Evolutionary conservation across 23 tunicate species (phyloP), one percentile per base, ranked within the genome.

Genomic region (Halocynthia aurantium): DNA sequence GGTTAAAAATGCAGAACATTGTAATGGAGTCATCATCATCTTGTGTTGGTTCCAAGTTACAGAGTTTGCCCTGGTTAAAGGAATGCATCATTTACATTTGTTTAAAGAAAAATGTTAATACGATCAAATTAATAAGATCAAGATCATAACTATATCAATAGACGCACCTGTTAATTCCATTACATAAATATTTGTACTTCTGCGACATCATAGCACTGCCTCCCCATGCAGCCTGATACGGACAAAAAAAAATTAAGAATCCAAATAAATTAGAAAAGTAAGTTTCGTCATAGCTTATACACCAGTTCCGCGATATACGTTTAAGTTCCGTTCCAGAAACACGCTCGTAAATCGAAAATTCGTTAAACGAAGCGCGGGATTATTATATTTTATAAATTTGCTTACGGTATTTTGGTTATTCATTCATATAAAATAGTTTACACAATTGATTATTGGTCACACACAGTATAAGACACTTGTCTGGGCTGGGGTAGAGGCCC

Each of bases 31-130:
- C 95, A 88, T 88, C 78, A 76, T 57, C 87, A 83, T 76, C 56
- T 88, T 88, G 76, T 88, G 95, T 52, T 80, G 84, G 57, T 88
- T 88, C 95, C 87, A 83, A 6, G 95, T 70, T 5, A 88, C 87
- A 5, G 95, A 88, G 68, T 88, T 87, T 51, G 83, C 55, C 50
- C 93, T 82, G 75, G 21, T 52, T 69, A 0, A 66, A 64, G 31
- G 76, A 52, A 10, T 40, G n/a, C 20, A 15, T 22, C 51, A 22
- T 15, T 10, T 21, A 53, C 49, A 49, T n/a, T n/a, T n/a, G 17
- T 58, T 58, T 58, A 4, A 2, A 58, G 17, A 58, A 58, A 15
- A 58, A 58, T 58, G 63, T 15, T 2, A 58, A 58, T 31, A 31
- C 2, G 44, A 31, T n/a, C n/a, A n/a, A n/a, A n/a, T 15, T 2